A percentile compares a stretch with the other conserved stretches of the same genome.
Evolutionary conservation across 2,888 invertebrate genomes (phyloP).

Genomic region (Chymomyza amoena): DNA sequence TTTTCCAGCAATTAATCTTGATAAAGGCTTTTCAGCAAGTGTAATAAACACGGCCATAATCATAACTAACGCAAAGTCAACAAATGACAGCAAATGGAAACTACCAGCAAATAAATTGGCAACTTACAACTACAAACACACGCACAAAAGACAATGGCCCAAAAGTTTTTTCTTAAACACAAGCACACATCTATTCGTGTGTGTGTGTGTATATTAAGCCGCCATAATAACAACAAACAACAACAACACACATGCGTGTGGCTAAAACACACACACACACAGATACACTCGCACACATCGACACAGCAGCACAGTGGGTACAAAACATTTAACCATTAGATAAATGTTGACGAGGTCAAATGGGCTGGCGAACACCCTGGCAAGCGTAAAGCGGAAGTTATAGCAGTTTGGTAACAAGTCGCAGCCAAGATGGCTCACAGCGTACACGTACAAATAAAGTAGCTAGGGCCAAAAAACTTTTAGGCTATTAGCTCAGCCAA

Average conservation of each 20-base stretch:
- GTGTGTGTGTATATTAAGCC: background rate
- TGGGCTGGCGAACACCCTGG: constrained; percentile 34
- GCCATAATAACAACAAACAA: background rate
- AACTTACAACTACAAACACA: constrained; percentile 3
- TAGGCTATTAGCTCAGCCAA: constrained; percentile 50
- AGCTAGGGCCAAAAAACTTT: constrained; percentile 39
- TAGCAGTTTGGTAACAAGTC: constrained; percentile 48
- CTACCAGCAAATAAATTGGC: constrained; percentile 54
- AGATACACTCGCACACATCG: background rate
- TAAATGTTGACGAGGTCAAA: constrained; percentile 68
- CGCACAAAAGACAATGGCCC: constrained; percentile 2
- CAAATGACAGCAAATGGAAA: constrained; percentile 28
- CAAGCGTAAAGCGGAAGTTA: constrained; percentile 63
- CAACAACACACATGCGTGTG: constrained; percentile 21
- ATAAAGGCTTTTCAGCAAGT: constrained; percentile 60
- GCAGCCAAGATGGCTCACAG: constrained; percentile 43
- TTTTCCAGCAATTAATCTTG: constrained; percentile 70
- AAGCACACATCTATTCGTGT: constrained; percentile 10
- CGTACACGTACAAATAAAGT: constrained; percentile 1
- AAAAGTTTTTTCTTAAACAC: background rate
- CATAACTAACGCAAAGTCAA: constrained; percentile 66
- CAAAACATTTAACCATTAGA: constrained; percentile 57
- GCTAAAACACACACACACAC: background rate
- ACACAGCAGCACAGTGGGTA: constrained; percentile 11
- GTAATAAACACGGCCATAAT: constrained; percentile 73